These are phyloP conservation scores for Siderastrea siderea DNA, from an alignment of 92 coral and sea anemone species.

Conservation along the genomic window DNA sequence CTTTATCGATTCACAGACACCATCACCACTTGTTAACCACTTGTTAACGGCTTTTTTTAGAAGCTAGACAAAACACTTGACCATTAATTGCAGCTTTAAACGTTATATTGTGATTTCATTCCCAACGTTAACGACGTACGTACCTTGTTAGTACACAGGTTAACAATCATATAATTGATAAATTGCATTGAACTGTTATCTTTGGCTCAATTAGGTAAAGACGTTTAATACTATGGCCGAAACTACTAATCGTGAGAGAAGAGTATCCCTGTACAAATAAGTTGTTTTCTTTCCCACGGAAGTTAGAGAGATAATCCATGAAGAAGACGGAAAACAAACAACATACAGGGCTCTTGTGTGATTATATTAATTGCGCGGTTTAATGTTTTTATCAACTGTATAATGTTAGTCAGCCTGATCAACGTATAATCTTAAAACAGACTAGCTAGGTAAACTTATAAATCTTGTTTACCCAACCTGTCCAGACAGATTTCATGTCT, in stretches of 20 bases:
- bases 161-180: too few species aligned
- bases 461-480: constrained; percentile 1
- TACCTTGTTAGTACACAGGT: too few species aligned
- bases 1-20: background rate
- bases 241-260: background rate
- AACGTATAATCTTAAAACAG: background rate
- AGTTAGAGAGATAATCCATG: background rate
- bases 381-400: background rate
- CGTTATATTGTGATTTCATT: too few species aligned
- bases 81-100: background rate
- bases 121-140: too few species aligned
- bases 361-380: background rate
- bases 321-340: constrained; percentile 14
- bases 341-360: background rate
- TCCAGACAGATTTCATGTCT: constrained; percentile 14
- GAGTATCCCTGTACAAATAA: background rate
- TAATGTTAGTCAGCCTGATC: background rate
- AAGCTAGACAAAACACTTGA: background rate
- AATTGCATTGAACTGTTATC: too few species aligned
- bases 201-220: too few species aligned
- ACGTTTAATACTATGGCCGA: too few species aligned
- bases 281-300: background rate
- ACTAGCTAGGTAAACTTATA: constrained; percentile 1
- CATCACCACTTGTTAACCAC: background rate
- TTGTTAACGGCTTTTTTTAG: background rate